A percentile compares a stretch with the other conserved stretches of the same genome.
Evolutionary conservation across 2,113 vertebrate genomes (phyloP).

Genomic region (Oncorhynchus tshawytscha): DNA sequence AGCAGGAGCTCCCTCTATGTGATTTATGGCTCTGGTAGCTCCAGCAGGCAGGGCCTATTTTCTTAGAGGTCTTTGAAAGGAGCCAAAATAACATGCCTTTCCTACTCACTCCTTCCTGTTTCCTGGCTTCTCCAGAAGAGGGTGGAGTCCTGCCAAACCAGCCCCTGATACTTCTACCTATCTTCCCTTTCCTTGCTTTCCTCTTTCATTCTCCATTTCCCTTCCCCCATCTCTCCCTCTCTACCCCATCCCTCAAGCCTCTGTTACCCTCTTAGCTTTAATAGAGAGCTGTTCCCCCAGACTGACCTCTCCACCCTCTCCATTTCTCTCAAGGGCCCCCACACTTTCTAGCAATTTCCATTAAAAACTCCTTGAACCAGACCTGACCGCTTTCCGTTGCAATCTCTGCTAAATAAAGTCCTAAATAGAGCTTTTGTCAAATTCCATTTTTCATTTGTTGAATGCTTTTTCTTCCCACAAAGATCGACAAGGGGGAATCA

Average conservation of each 20-base stretch:
- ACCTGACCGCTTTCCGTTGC: constrained; percentile 10
- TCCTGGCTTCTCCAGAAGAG: constrained; percentile 10
- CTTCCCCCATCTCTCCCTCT: not conserved
- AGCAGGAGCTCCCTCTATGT: constrained; percentile 46
- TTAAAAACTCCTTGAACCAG: constrained; percentile 31
- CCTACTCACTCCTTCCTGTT: constrained; percentile 10
- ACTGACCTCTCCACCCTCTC: constrained; percentile 28
- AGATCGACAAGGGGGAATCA: not conserved
- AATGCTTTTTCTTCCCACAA: not conserved
- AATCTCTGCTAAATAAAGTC: constrained; percentile 15
- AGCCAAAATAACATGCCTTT: constrained; percentile 58
- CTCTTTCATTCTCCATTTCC: not conserved
- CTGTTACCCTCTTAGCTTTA: not conserved
- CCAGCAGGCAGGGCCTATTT: constrained; percentile 57
- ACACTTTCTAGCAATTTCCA: constrained; percentile 3
- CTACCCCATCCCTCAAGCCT: not conserved
- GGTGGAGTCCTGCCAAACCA: constrained; percentile 16
- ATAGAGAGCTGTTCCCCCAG: not conserved
- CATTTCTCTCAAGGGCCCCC: constrained; percentile 30
- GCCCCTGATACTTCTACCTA: constrained; percentile 4
- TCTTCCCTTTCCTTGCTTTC: constrained; percentile 6
- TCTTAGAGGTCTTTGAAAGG: constrained; percentile 61
- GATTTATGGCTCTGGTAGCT: constrained; percentile 66
- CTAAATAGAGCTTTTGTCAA: constrained; percentile 15
- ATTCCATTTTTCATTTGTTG: constrained; percentile 1